A percentile compares a stretch with the other conserved stretches of the same genome.
Evolutionary conservation across 2,797 vertebrate genomes (phyloP).

Genomic region (Aeoliscus strigatus): DNA sequence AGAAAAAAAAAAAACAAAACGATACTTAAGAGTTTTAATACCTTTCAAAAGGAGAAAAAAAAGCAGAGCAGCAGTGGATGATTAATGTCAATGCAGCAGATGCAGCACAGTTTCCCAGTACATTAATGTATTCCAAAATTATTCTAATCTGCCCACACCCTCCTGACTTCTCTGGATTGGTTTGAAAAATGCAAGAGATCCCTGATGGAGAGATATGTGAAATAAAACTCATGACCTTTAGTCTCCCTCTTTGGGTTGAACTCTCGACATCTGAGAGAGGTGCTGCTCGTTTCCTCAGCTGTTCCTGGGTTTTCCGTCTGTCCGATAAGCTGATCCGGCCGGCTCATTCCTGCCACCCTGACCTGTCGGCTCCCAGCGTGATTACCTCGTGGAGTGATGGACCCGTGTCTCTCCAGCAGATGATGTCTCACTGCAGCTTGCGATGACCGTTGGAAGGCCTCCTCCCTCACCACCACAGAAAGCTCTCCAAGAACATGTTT

Average conservation of each 20-base stretch:
- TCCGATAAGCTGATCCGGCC: slow-evolving; percentile 59
- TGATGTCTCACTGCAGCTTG: slow-evolving; percentile 49
- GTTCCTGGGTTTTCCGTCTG: slow-evolving; percentile 47
- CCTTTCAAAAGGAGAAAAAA: too few species aligned
- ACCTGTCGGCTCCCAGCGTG: slow-evolving; percentile 51
- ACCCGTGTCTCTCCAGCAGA: slow-evolving; percentile 60
- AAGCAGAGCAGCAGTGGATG: slow-evolving; percentile 16
- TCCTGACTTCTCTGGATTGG: slow-evolving; percentile 15
- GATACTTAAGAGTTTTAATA: slow-evolving; percentile 4
- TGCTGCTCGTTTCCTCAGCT: slow-evolving; percentile 60
- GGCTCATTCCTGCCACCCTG: slow-evolving; percentile 31
- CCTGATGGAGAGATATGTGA: slow-evolving; percentile 52
- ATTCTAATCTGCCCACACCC: slow-evolving; percentile 36
- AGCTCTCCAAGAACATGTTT: slow-evolving; percentile 38
- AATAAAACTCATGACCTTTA: slow-evolving; percentile 62
- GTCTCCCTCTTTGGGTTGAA: slow-evolving; percentile 40
- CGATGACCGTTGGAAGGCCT: slow-evolving; percentile 50
- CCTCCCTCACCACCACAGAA: slow-evolving; percentile 27
- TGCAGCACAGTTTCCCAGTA: slow-evolving; percentile 13
- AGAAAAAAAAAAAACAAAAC: slow-evolving; percentile 3
- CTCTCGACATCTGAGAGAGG: slow-evolving; percentile 48
- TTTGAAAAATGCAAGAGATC: slow-evolving; percentile 42
- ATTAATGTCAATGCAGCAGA: slow-evolving; percentile 22
- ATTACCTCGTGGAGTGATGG: slow-evolving; percentile 64
- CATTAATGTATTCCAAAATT: too few species aligned